phyloP scores from a whole-genome alignment of 2,113 vertebrate genomes.

The Myotis brandtii region DNA sequence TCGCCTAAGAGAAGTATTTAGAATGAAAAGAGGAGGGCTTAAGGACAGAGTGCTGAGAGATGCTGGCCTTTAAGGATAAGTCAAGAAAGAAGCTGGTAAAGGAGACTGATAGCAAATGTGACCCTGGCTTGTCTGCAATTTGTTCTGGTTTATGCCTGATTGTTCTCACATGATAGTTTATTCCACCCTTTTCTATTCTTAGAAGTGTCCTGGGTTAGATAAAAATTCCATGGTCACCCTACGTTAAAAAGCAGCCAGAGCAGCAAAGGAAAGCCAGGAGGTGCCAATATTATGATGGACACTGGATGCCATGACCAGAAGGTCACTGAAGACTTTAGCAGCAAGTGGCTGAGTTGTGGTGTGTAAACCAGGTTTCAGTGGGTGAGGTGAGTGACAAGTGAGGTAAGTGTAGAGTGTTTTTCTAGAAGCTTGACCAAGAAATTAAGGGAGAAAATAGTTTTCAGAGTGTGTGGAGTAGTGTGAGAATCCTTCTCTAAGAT shows the following conservation, averaged over 20 bases:
- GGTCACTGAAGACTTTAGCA: not conserved
- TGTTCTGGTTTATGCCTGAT: not conserved
- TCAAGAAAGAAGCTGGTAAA: not conserved
- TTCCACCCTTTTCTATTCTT: not conserved
- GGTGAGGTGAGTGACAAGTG: not conserved
- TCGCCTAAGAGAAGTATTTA: not conserved
- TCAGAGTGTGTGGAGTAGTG: not conserved
- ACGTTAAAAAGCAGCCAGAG: not conserved
- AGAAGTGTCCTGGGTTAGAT: not conserved
- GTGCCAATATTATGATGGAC: too few relatives aligned
- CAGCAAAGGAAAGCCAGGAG: not conserved
- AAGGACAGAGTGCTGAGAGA: not conserved
- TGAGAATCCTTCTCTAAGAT: constrained; percentile 30
- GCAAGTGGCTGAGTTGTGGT: not conserved
- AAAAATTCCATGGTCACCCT: not conserved
- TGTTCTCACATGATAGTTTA: not conserved
- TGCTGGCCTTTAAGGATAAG: not conserved
- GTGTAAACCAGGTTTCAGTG: not conserved
- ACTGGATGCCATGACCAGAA: not conserved
- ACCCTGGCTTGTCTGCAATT: not conserved
- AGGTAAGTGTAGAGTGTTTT: not conserved
- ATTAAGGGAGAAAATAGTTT: not conserved
- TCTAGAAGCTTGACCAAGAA: not conserved
- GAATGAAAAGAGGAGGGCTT: not conserved
- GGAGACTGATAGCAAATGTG: not conserved